Base-by-base conservation (phyloP, 2,888 invertebrate genomes). In the Tetheella fluctuosa region DNA sequence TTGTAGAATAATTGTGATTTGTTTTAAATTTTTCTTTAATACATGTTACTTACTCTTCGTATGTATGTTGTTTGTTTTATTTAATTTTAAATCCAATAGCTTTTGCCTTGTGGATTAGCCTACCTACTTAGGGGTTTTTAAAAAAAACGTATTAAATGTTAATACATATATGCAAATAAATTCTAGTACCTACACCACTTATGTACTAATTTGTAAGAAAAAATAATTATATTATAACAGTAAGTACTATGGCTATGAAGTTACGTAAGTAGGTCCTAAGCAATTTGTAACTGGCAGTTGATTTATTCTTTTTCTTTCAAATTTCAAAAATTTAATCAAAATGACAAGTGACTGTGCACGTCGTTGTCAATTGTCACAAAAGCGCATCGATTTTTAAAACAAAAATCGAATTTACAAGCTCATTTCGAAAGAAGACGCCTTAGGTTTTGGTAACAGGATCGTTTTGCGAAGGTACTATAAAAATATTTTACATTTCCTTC, bases 291-390 rank as follows among this genome's bases (percentile, higher is more conserved):
- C 42, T 53, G 76, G 78, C 77, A 65, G 64, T 23, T 57, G 61
- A 57, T 23, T 69, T 65, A 62, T 68, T 74, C 59, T 77, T 80
- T 81, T 76, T 85, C 48, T 85, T 83, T 67, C 74, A 84, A 86
- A 84, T 84, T 90, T 91, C 83, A 87, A 89, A 87, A 83, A 79
- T 77, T 77, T 76, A 73, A 79, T 84, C 81, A 85, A 69, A 72
- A 77, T 84, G 85, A 89, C 90, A 90, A 89, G 79, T 79, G 88
- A 88, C 86, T 83, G 75, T 71, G 77, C 72, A 79, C 73, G 87
- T 86, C 85, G 88, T 87, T 89, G 89, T 89, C 89, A 84, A 79
- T 90, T 90, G 88, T 89, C 87, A 83, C 82, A 81, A 86, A 85
- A 83, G 82, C 80, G 83, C 86, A 86, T 86, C 86, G 85, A 85